Conservation (phyloP, 2,888 invertebrate genomes). For the Rhagonycha fulva region DNA sequence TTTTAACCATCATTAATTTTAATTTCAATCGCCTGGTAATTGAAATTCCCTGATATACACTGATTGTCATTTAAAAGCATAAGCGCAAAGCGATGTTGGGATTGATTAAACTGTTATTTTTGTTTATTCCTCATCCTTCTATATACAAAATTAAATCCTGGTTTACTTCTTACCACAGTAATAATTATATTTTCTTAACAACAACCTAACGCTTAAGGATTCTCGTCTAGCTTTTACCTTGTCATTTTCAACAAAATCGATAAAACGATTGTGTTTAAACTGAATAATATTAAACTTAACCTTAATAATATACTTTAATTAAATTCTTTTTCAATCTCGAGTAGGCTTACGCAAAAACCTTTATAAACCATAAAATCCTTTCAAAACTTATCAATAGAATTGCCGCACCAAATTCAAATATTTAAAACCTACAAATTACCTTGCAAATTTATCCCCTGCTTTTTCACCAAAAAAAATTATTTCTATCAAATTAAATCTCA, state of each 20-base stretch:
- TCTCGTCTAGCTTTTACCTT: neutral
- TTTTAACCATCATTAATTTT: conserved; percentile 41
- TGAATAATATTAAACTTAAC: neutral
- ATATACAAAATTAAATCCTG: conserved; percentile 29
- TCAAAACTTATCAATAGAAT: neutral
- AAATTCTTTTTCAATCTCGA: neutral
- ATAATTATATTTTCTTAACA: neutral
- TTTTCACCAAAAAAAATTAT: neutral
- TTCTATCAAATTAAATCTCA: too few relatives aligned
- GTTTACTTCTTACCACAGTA: neutral
- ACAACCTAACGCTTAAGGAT: neutral
- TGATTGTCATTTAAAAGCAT: conserved; percentile 38
- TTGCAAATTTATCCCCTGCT: neutral
- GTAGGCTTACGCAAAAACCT: neutral
- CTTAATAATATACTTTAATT: neutral
- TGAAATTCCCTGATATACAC: conserved; percentile 42
- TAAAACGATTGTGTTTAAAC: neutral
- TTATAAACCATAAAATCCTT: neutral
- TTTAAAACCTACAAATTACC: neutral
- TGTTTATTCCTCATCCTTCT: conserved; percentile 28
- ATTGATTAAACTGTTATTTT: conserved; percentile 35
- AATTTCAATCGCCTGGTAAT: conserved; percentile 43
- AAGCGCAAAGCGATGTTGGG: conserved; percentile 27
- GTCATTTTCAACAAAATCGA: neutral
- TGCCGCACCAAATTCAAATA: too few relatives aligned